Conservation (phyloP, 1,140 invertebrate species). For the Drosophila burlai region DNA sequence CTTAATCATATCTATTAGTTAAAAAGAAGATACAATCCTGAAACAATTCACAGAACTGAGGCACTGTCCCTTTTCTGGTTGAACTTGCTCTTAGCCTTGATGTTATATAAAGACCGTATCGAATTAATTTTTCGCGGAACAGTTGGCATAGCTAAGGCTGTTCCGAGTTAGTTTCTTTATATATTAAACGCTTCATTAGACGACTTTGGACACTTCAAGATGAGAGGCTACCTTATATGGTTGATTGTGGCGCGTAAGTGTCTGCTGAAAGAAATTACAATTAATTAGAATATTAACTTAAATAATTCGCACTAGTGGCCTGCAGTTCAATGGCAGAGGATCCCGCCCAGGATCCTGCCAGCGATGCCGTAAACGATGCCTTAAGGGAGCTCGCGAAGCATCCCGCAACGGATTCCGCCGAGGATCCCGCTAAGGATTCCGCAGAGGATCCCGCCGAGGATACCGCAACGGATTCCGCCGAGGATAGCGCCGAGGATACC, state of each 20-base stretch:
- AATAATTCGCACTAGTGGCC: neutral
- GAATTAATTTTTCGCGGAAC: neutral
- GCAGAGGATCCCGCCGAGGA: too few relatives aligned
- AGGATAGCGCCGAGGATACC: too few relatives aligned
- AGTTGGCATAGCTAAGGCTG: neutral
- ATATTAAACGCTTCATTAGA: neutral
- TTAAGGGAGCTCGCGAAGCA: too few relatives aligned
- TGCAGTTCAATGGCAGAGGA: neutral
- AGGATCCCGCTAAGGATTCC: too few relatives aligned
- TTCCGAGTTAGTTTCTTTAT: neutral
- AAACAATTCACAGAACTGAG: neutral
- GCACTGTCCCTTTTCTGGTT: neutral
- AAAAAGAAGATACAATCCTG: neutral
- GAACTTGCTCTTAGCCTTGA: neutral
- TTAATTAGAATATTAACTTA: neutral
- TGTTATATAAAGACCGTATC: neutral
- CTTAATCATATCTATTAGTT: neutral
- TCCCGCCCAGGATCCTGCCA: too few relatives aligned
- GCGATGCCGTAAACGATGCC: too few relatives aligned
- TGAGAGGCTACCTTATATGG: neutral
- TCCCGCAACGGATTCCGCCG: too few relatives aligned
- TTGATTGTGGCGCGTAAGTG: constrained; percentile 8
- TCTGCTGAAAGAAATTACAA: neutral
- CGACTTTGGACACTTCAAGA: neutral
- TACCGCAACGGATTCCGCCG: too few relatives aligned